A percentile compares a stretch with the other conserved stretches of the same genome.
Evolutionary conservation across 2,113 vertebrate genomes (phyloP).

Genomic region (Microtus ochrogaster): DNA sequence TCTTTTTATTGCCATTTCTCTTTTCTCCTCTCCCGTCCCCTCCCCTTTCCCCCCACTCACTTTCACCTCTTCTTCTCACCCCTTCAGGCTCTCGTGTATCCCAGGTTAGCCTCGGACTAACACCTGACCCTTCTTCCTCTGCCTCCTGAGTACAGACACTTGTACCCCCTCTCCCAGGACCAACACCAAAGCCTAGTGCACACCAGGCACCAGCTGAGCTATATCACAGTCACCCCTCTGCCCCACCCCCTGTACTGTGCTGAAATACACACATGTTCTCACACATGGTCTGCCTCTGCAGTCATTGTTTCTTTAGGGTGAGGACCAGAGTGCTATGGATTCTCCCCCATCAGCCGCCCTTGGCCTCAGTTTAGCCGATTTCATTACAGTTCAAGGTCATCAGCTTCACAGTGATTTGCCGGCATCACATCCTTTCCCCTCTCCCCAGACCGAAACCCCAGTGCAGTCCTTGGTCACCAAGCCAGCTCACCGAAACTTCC

Average conservation of each 20-base stretch:
- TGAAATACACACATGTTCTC: neutral
- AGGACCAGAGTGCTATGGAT: neutral
- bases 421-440: accelerated
- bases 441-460: neutral
- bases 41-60: too few relatives aligned
- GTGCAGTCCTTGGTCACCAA: neutral
- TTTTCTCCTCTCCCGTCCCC: too few relatives aligned
- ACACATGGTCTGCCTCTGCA: neutral
- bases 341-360: neutral
- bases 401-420: accelerated
- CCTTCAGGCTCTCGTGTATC: neutral
- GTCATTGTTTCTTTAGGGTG: neutral
- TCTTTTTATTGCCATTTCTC: neutral
- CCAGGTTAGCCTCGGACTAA: neutral
- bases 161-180: neutral
- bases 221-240: neutral
- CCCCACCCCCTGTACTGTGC: neutral
- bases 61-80: neutral
- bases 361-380: neutral
- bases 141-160: neutral
- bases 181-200: neutral
- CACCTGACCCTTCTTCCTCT: too few relatives aligned
- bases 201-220: neutral
- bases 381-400: neutral
- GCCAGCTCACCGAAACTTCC: too few relatives aligned